These are phyloP conservation scores for Thunnus maccoyii DNA, from an alignment of 2,113 vertebrate genomes.

Conservation along the genomic window DNA sequence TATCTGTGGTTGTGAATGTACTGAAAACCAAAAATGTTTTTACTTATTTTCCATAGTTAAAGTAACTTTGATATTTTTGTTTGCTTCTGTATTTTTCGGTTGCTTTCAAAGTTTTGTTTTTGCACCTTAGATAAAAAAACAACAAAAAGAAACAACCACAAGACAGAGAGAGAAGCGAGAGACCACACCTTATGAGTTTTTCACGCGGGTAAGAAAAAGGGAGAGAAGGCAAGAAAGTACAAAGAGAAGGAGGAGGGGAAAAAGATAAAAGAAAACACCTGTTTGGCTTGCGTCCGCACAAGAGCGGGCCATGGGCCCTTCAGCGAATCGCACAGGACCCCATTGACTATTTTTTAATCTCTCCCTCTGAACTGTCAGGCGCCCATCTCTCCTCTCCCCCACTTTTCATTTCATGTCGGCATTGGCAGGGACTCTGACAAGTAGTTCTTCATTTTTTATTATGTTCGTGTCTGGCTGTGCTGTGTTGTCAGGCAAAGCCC, in stretches of 20 bases:
- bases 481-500: slow-evolving; percentile 94
- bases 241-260: slow-evolving; percentile 77
- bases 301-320: slow-evolving; percentile 78
- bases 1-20: neutral
- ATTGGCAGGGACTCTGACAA: slow-evolving; percentile 96
- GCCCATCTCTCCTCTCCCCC: slow-evolving; percentile 81
- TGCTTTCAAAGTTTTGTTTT: slow-evolving; percentile 61
- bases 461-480: slow-evolving; percentile 94
- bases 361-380: slow-evolving; percentile 84
- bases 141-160: slow-evolving; percentile 17
- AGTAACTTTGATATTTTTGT: slow-evolving; percentile 34
- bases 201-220: slow-evolving; percentile 62
- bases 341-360: slow-evolving; percentile 81
- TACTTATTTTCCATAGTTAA: slow-evolving; percentile 10
- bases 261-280: slow-evolving; percentile 89
- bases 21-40: slow-evolving; percentile 1
- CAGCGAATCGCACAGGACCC: slow-evolving; percentile 84
- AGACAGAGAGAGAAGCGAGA: slow-evolving; percentile 40
- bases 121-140: slow-evolving; percentile 54
- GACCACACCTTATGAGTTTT: slow-evolving; percentile 75
- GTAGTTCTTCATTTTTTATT: slow-evolving; percentile 98
- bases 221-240: slow-evolving; percentile 80
- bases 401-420: slow-evolving; percentile 88
- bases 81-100: slow-evolving; percentile 34
- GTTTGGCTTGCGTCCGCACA: slow-evolving; percentile 84